Base-by-base conservation (phyloP, 2,113 vertebrate species). In the Spea bombifrons region DNA sequence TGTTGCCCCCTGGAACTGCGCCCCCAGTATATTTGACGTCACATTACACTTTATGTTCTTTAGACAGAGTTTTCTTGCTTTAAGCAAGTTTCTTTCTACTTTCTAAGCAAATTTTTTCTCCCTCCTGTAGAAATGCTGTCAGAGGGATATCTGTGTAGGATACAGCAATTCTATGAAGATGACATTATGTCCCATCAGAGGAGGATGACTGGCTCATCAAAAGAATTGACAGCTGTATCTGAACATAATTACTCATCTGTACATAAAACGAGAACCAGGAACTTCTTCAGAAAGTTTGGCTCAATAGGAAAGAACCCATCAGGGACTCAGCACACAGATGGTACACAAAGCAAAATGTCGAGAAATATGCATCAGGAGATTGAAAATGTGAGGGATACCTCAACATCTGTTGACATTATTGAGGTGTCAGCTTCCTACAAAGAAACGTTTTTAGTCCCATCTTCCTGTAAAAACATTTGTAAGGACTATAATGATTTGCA, bases 401-500 rank as follows among this genome's bases (percentile, higher is more conserved):
- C 93, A 65, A 82, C 87, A 64, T 84, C 88, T 43, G 71, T 84
- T 0, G 89, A 90, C 7, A 88, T 87, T 80, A 92, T 89, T 0
- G 88, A 86, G 72, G 89, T 87, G 48, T 82, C 73, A 9, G 69
- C 17, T 66, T 82, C 88, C 1, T 83, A 70, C 3, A 91, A 91
- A 17, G 91, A 93, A 66, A 90, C 95, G 5, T 98, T 95, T 85
- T 86, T 96, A 84, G 96, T 98, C 81, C 97, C 96, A 10, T 87
- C 96, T 16, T 97, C 90, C 82, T 99, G 97, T 82, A 94, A 96
- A 87, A 97, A 96, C 88, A 95, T 98, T 84, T 99, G 94, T 82
- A 92, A 95, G 82, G 93, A 99, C 87, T 98, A 98, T 89, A 98
- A 92, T 0, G 97, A 99, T 84, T 86, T 99, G 82, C 94, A 96